These are phyloP conservation scores for Zeugodacus cucurbitae DNA, from an alignment of 1,140 invertebrate species.

Conservation along the genomic window DNA sequence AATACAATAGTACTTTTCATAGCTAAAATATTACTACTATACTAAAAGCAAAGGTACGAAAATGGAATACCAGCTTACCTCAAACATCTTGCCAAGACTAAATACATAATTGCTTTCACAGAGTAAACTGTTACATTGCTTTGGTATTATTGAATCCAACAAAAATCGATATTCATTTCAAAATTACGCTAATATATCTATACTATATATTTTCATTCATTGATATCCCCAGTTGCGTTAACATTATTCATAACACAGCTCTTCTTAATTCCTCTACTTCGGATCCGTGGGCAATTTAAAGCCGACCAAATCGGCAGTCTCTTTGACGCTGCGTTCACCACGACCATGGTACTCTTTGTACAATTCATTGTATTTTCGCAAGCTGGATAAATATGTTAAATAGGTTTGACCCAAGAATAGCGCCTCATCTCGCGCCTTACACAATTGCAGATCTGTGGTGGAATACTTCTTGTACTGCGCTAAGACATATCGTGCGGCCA, in stretches of 20 bases:
- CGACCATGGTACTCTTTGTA: conserved; percentile 77
- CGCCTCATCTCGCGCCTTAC: conserved; percentile 83
- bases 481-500: conserved; percentile 72
- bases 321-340: conserved; percentile 79
- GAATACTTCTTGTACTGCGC: conserved; percentile 77
- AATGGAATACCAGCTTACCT: too few relatives aligned
- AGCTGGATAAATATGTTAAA: conserved; percentile 77
- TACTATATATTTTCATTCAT: not conserved
- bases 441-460: conserved; percentile 82
- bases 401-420: conserved; percentile 78
- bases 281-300: conserved; percentile 87
- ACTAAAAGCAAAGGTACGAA: too few relatives aligned
- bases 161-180: not conserved
- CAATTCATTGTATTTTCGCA: conserved; percentile 76
- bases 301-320: conserved; percentile 85
- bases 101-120: too few relatives aligned
- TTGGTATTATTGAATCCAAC: too few relatives aligned
- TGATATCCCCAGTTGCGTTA: too few relatives aligned
- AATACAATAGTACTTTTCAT: too few relatives aligned
- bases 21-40: too few relatives aligned
- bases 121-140: too few relatives aligned
- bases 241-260: not conserved
- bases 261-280: conserved; percentile 65
- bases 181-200: not conserved
- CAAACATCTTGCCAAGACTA: too few relatives aligned